These are phyloP conservation scores for Xestia rhomboidea DNA, from an alignment of 2,888 invertebrate species.

Conservation along the genomic window DNA sequence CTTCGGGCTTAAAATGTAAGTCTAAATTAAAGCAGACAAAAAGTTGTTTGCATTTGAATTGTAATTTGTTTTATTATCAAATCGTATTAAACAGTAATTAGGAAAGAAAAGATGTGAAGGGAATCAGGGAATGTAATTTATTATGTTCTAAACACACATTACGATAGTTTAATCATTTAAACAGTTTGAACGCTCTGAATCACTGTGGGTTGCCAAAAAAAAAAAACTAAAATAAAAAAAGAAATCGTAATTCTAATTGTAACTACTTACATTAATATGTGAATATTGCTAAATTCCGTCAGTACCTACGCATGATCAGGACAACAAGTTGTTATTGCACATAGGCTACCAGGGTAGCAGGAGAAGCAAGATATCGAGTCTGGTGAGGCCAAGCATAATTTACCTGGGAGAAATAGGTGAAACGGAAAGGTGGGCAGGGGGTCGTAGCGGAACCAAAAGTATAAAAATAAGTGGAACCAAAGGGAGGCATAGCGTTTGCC, in stretches of 20 bases:
- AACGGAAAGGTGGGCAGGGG: conserved; percentile 9
- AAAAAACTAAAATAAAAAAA: neutral
- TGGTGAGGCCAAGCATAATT: neutral
- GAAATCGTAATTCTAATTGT: neutral
- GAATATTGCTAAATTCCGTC: conserved; percentile 10
- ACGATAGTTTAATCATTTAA: neutral
- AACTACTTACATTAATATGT: neutral
- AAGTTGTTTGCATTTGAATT: neutral
- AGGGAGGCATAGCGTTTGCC: neutral
- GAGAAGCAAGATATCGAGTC: neutral
- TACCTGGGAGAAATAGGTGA: conserved; percentile 30
- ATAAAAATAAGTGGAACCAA: neutral
- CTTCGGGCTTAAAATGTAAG: neutral
- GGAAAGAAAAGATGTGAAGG: neutral
- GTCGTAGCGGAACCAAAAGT: neutral
- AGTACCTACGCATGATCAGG: neutral
- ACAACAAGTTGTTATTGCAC: conserved; percentile 47
- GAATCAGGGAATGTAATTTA: neutral
- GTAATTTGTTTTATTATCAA: neutral
- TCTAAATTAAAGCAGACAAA: neutral
- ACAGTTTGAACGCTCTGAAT: neutral
- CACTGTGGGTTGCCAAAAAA: neutral
- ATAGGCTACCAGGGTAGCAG: conserved; percentile 49
- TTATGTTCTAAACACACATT: neutral
- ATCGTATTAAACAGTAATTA: neutral